These are phyloP conservation scores for Globodera ellingtonae DNA, from an alignment of 1,140 invertebrate species.

Conservation along the genomic window DNA sequence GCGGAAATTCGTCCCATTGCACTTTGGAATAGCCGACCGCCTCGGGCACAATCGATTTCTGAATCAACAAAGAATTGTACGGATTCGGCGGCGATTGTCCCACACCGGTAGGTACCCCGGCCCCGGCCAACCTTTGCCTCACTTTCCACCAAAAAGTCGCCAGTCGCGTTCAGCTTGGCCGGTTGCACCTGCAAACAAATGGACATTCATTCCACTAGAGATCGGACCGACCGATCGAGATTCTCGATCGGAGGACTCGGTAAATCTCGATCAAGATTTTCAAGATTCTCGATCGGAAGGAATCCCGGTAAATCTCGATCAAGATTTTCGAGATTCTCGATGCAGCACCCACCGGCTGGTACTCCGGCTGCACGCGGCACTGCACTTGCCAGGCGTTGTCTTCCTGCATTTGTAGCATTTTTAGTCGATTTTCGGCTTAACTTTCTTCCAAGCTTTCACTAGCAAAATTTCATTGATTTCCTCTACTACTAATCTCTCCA, in stretches of 20 bases:
- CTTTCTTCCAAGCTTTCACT: too few species aligned
- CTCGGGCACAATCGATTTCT: conserved; percentile 51
- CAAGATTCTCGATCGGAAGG: background rate
- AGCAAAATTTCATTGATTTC: too few species aligned
- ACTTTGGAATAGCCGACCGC: conserved; percentile 40
- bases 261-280: background rate
- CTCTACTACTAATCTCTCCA: too few species aligned
- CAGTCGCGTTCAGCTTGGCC: conserved; percentile 39
- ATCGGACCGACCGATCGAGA: background rate
- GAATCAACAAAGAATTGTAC: background rate
- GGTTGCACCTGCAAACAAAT: conserved; percentile 43
- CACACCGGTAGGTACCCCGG: too few species aligned
- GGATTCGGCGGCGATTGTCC: background rate
- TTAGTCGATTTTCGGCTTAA: too few species aligned
- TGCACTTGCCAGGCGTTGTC: conserved; percentile 49
- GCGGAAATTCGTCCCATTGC: conserved; percentile 54
- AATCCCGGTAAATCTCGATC: background rate
- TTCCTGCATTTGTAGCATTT: conserved; percentile 24
- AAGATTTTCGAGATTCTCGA: background rate
- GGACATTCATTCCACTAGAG: background rate
- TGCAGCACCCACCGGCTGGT: conserved; percentile 19
- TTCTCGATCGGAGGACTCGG: background rate
- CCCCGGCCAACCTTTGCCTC: conserved; percentile 38
- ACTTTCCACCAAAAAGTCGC: conserved; percentile 37
- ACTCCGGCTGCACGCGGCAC: conserved; percentile 46